A percentile compares a stretch with the other conserved stretches of the same genome.
These are phyloP conservation scores for Pristiophorus japonicus DNA, from an alignment of 2,113 vertebrate species.

Conservation along the genomic window DNA sequence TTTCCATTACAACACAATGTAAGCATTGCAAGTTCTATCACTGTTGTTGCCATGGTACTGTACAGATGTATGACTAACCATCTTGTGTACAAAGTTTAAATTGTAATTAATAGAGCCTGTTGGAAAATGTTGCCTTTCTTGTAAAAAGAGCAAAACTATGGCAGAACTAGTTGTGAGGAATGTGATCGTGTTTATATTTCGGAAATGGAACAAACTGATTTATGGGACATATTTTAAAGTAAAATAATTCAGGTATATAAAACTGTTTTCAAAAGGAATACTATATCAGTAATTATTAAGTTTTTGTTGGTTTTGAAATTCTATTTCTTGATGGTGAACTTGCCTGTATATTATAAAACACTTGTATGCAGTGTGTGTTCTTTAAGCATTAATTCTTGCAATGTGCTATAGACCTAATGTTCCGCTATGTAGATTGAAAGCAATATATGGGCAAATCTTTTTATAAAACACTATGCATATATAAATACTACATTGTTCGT, in stretches of 20 bases:
- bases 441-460: slow-evolving; percentile 92
- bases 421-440: slow-evolving; percentile 84
- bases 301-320: slow-evolving; percentile 69
- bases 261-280: slow-evolving; percentile 79
- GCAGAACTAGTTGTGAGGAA: slow-evolving; percentile 85
- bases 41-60: slow-evolving; percentile 91
- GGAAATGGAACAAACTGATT: slow-evolving; percentile 83
- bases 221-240: slow-evolving; percentile 89
- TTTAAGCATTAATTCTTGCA: slow-evolving; percentile 78
- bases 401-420: slow-evolving; percentile 76
- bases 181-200: slow-evolving; percentile 96
- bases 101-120: slow-evolving; percentile 89
- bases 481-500: slow-evolving; percentile 97
- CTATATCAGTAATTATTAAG: slow-evolving; percentile 74
- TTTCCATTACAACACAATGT: slow-evolving; percentile 58
- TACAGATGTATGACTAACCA: slow-evolving; percentile 71
- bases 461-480: slow-evolving; percentile 99
- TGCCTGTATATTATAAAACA: slow-evolving; percentile 85
- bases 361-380: slow-evolving; percentile 82
- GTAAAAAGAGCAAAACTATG: slow-evolving; percentile 98
- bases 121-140: slow-evolving; percentile 92
- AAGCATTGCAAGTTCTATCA: slow-evolving; percentile 80
- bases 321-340: slow-evolving; percentile 75
- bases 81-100: slow-evolving; percentile 83
- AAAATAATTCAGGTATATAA: slow-evolving; percentile 97